Percentiles rank a stretch among this genome's conserved stretches.
Evolutionary conservation across 1,140 invertebrate genomes (phyloP).

Genomic region (Meloidogyne chitwoodi): DNA sequence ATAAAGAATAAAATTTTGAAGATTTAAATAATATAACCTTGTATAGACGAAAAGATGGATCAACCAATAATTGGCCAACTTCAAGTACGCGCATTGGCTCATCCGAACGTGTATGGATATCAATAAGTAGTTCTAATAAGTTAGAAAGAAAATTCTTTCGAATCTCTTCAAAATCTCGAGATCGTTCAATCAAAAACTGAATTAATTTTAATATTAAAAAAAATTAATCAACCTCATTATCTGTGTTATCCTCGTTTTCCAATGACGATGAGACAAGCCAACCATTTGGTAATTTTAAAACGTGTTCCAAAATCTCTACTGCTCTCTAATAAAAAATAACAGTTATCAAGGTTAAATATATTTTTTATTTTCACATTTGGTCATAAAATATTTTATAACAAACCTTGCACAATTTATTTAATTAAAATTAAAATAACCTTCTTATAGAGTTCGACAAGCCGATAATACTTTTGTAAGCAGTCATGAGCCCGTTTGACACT

Average conservation of each 20-base stretch:
- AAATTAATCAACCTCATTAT: constrained; percentile 5
- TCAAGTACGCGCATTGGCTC: constrained; percentile 35
- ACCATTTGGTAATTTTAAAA: constrained; percentile 20
- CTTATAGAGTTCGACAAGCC: constrained; percentile 28
- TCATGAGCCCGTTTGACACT: constrained; percentile 36
- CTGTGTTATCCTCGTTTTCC: constrained; percentile 16
- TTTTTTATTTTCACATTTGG: neutral
- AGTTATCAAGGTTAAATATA: neutral
- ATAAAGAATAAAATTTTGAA: neutral
- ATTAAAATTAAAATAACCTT: constrained; percentile 12
- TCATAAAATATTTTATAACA: neutral
- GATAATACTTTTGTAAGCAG: constrained; percentile 35
- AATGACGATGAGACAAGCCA: constrained; percentile 27
- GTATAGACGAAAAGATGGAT: constrained; percentile 30
- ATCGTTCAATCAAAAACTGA: constrained; percentile 14
- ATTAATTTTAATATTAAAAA: neutral
- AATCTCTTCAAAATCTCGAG: constrained; percentile 28
- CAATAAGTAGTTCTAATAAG: constrained; percentile 24
- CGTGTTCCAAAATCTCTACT: constrained; percentile 33
- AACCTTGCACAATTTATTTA: neutral
- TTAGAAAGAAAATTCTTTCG: constrained; percentile 33
- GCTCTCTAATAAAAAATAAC: constrained; percentile 14
- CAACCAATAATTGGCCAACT: constrained; percentile 35
- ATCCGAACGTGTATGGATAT: constrained; percentile 26
- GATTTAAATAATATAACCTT: neutral